Evolutionary conservation across 2,888 invertebrate genomes (phyloP).

Genomic region (Limnephilus lunatus): DNA sequence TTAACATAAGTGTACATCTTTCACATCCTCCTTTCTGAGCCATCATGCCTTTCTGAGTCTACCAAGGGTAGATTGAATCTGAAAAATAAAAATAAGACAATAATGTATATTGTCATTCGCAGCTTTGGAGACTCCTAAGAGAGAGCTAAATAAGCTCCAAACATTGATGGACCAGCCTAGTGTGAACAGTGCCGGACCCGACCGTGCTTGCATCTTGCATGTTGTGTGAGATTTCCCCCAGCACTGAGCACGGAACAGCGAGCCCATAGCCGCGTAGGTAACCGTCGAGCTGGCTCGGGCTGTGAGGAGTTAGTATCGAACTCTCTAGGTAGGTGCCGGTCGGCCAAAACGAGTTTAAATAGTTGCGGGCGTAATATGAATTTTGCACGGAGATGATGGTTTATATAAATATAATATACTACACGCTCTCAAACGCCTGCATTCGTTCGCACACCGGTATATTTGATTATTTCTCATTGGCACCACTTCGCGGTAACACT

Average conservation of each 20-base stretch:
- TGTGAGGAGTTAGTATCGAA: slow-evolving; percentile 28
- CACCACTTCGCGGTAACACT: background rate
- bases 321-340: background rate
- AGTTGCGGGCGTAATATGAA: slow-evolving; percentile 66
- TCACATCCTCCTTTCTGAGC: no score
- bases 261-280: background rate
- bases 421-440: slow-evolving; percentile 34
- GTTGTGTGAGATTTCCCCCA: background rate
- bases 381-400: slow-evolving; percentile 62
- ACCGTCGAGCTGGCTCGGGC: slow-evolving; percentile 9
- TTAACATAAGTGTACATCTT: no score
- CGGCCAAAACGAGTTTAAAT: slow-evolving; percentile 65
- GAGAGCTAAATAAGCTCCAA: no score
- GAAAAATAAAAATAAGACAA: no score
- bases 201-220: background rate
- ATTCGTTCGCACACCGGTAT: slow-evolving; percentile 44
- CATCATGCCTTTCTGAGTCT: no score
- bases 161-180: no score
- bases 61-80: no score
- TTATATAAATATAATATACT: slow-evolving; percentile 20
- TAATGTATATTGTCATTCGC: no score
- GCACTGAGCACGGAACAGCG: background rate
- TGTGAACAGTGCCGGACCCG: background rate
- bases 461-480: slow-evolving; percentile 27
- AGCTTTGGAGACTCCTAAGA: background rate